Evolutionary conservation across 2,888 invertebrate genomes (phyloP).

Genomic region (Caenorhabditis wallacei): DNA sequence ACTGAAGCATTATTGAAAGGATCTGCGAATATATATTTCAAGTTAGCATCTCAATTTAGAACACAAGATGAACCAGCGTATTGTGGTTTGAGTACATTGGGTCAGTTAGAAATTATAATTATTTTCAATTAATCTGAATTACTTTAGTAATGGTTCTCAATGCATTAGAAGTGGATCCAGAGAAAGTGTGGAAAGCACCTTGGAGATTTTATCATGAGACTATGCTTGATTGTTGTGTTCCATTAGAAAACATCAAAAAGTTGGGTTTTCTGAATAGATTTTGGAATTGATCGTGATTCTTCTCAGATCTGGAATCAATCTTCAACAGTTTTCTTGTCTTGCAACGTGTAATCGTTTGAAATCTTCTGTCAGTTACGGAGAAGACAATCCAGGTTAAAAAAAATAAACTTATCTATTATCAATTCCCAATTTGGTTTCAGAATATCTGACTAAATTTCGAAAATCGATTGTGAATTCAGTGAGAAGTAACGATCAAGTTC

Average conservation of each 20-base stretch:
- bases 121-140: not conserved
- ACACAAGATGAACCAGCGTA: slow-evolving; percentile 84
- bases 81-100: slow-evolving; percentile 84
- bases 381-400: slow-evolving; percentile 32
- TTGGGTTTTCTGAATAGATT: slow-evolving; percentile 40
- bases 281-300: not conserved
- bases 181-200: slow-evolving; percentile 83
- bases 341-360: slow-evolving; percentile 84
- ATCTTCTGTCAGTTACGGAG: slow-evolving; percentile 68
- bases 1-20: slow-evolving; percentile 81
- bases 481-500: slow-evolving; percentile 76
- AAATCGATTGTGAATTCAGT: slow-evolving; percentile 65
- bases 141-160: slow-evolving; percentile 83
- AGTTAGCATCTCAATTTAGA: slow-evolving; percentile 84
- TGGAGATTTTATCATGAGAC: slow-evolving; percentile 85
- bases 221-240: slow-evolving; percentile 84
- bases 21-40: slow-evolving; percentile 83
- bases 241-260: slow-evolving; percentile 80
- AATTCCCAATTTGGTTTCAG: slow-evolving; percentile 48
- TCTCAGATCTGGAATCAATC: slow-evolving; percentile 82
- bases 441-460: slow-evolving; percentile 68
- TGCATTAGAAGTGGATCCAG: slow-evolving; percentile 84
- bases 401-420: not conserved
- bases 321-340: slow-evolving; percentile 83
- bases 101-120: slow-evolving; percentile 73